Conservation (phyloP, 2,888 invertebrate species). For the Zaprionus obscuricornis region DNA sequence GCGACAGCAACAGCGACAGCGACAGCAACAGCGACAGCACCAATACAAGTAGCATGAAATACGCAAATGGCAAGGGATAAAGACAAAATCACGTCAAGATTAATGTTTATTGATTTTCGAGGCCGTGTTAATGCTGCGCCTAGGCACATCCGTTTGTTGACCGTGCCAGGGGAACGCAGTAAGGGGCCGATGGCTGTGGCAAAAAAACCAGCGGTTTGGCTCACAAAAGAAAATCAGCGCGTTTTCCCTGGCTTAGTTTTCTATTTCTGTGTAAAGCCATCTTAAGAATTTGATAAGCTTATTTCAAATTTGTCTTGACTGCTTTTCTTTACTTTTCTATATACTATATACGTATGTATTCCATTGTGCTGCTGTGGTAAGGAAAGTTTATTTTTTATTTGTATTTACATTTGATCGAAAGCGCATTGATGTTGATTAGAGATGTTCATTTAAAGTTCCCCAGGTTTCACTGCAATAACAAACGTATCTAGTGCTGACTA, state of each 20-base stretch:
- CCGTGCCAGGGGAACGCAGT: no score
- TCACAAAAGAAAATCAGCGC: constrained; percentile 33
- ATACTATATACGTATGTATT: not conserved
- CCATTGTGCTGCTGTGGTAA: constrained; percentile 8
- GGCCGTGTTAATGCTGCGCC: constrained; percentile 56
- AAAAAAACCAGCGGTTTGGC: constrained; percentile 20
- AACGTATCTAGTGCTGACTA: no score
- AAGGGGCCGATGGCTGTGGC: no score
- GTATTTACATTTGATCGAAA: constrained; percentile 61
- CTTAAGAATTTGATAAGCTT: constrained; percentile 61
- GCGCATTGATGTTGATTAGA: constrained; percentile 12
- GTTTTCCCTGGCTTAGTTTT: constrained; percentile 59
- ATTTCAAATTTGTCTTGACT: constrained; percentile 60
- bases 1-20: no score
- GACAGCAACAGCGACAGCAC: constrained; percentile 1
- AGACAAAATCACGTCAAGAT: constrained; percentile 74
- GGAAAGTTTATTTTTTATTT: constrained; percentile 44
- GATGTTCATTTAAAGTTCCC: constrained; percentile 6
- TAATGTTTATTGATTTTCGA: constrained; percentile 73
- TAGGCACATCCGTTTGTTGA: constrained; percentile 16
- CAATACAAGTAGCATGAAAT: constrained; percentile 47
- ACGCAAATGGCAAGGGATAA: constrained; percentile 71
- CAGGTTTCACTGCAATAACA: no score
- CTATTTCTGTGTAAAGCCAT: constrained; percentile 60
- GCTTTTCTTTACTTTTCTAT: constrained; percentile 10